These are phyloP conservation scores for Cebidichthys violaceus DNA, from an alignment of 2,113 vertebrate genomes.

Conservation along the genomic window DNA sequence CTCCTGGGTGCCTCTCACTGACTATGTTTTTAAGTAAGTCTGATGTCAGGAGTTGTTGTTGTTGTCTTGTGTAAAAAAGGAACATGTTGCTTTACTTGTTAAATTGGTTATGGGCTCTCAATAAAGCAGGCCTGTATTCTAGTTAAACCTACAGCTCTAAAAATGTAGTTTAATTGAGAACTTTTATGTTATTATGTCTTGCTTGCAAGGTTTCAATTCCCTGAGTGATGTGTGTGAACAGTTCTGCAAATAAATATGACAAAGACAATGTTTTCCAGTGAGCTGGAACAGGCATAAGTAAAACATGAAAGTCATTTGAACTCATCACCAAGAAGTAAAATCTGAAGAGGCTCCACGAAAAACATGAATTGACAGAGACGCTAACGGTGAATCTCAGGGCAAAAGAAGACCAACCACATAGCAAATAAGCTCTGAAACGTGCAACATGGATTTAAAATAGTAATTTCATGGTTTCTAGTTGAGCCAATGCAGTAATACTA, in stretches of 20 bases:
- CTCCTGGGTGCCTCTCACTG: conserved; percentile 3
- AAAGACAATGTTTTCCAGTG: not conserved
- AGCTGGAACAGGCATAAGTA: not conserved
- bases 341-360: conserved; percentile 18
- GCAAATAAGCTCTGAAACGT: not conserved
- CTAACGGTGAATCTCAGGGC: conserved; percentile 1
- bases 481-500: conserved; percentile 8
- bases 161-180: not conserved
- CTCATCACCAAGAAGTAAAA: conserved; percentile 40
- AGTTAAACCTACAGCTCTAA: not conserved
- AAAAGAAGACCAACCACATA: not conserved
- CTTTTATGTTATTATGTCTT: not conserved
- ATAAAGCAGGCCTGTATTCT: conserved; percentile 33
- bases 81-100: conserved; percentile 27
- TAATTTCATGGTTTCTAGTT: not conserved
- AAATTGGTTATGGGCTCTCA: conserved; percentile 29
- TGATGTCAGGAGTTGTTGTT: not conserved
- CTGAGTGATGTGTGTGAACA: not conserved
- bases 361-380: not conserved
- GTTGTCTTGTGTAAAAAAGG: not conserved
- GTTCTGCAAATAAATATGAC: conserved; percentile 20
- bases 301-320: conserved; percentile 35
- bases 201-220: not conserved
- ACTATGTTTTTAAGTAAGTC: conserved; percentile 9
- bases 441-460: not conserved